Evolutionary conservation across 2,888 invertebrate species (phyloP).

Genomic region (Gymnosoma rotundatum): DNA sequence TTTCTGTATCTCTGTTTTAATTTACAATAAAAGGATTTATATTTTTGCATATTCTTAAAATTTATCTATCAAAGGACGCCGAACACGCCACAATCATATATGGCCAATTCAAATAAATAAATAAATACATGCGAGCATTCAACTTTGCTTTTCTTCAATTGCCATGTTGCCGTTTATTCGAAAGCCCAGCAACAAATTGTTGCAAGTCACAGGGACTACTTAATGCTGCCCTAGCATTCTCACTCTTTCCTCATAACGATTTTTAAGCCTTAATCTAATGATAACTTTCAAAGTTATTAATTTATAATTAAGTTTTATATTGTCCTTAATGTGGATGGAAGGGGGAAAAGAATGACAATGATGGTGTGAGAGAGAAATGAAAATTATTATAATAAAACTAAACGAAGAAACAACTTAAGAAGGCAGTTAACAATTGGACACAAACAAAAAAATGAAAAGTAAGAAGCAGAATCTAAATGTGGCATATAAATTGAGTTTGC

Average conservation of each 20-base stretch:
- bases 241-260: background rate
- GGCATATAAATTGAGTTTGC: slow-evolving; percentile 62
- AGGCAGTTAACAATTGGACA: slow-evolving; percentile 35
- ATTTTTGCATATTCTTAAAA: background rate
- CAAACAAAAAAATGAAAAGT: slow-evolving; percentile 9
- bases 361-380: slow-evolving; percentile 56
- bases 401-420: slow-evolving; percentile 50
- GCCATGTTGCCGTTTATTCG: slow-evolving; percentile 52
- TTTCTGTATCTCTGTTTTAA: too few relatives aligned
- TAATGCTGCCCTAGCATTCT: background rate
- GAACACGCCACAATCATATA: slow-evolving; percentile 10
- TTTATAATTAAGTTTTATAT: slow-evolving; percentile 69
- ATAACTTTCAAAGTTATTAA: slow-evolving; percentile 68
- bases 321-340: slow-evolving; percentile 22
- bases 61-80: slow-evolving; percentile 20
- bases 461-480: slow-evolving; percentile 42
- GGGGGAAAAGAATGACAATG: background rate
- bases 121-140: background rate
- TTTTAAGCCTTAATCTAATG: slow-evolving; percentile 67
- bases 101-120: slow-evolving; percentile 7
- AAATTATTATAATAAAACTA: slow-evolving; percentile 62
- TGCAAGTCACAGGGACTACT: background rate
- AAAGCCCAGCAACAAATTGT: slow-evolving; percentile 56
- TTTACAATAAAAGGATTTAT: too few relatives aligned
- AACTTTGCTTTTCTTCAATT: background rate